A percentile compares a stretch with the other conserved stretches of the same genome.
These are phyloP conservation scores for Leuciscus waleckii DNA, from an alignment of 2,797 vertebrate genomes.

Conservation along the genomic window DNA sequence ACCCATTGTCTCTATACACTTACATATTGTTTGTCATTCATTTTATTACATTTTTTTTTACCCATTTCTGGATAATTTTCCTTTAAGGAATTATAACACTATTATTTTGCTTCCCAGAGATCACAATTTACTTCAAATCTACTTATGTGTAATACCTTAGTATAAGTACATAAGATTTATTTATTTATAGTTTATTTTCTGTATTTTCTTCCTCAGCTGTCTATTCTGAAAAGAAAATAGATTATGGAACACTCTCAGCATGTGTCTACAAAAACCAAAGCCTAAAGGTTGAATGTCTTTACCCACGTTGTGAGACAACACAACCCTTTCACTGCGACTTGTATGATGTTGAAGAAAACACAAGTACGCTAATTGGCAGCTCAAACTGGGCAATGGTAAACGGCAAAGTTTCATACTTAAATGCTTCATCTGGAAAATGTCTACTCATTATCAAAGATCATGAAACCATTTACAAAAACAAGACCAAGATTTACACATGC, in stretches of 20 bases:
- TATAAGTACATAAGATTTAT: background rate
- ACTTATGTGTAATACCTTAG: background rate
- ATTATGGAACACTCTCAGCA: slow-evolving; percentile 61
- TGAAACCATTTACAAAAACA: rapidly evolving
- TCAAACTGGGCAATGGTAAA: background rate
- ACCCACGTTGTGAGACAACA: rapidly evolving
- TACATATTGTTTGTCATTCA: background rate
- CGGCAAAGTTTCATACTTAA: background rate
- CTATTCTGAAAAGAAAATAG: slow-evolving; percentile 35
- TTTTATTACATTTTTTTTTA: background rate
- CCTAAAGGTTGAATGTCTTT: slow-evolving; percentile 61
- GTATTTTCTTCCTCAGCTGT: slow-evolving; percentile 55
- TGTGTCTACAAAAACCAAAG: slow-evolving; percentile 44
- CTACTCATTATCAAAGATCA: background rate
- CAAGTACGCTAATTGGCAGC: background rate
- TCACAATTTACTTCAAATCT: background rate
- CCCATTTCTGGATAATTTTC: background rate
- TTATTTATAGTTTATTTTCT: background rate
- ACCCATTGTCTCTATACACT: background rate
- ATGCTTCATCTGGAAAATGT: background rate
- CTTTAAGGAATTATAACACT: background rate
- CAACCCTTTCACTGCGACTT: slow-evolving; percentile 23
- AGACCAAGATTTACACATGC: slow-evolving; percentile 50
- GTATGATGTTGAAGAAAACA: background rate
- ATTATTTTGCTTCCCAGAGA: background rate